Conservation (phyloP, 2,113 vertebrate genomes). For the Elachura formosa region DNA sequence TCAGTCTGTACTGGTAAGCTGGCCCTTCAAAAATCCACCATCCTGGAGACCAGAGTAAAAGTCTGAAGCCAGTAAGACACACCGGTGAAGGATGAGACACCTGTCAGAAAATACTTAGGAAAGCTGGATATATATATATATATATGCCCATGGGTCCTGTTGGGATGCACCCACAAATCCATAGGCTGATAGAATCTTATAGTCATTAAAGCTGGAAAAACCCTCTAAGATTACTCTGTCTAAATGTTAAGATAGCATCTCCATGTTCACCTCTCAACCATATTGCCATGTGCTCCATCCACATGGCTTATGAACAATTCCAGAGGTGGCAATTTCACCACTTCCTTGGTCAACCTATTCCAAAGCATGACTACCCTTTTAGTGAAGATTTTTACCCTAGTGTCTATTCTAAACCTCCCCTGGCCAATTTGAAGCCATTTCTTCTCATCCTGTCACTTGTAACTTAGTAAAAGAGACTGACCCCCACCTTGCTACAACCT, state of each 20-base stretch:
- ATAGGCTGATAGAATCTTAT: background rate
- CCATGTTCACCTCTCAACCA: background rate
- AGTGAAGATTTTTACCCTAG: background rate
- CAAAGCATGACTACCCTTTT: background rate
- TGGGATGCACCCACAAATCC: background rate
- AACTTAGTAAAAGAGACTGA: background rate
- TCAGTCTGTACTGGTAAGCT: background rate
- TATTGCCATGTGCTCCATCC: background rate
- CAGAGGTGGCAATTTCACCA: background rate
- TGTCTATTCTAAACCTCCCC: background rate
- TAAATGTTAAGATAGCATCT: background rate
- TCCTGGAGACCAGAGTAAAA: background rate
- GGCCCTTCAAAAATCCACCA: background rate
- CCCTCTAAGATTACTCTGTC: background rate
- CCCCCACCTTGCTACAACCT: background rate
- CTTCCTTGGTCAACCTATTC: background rate
- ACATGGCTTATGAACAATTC: background rate
- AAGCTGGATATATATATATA: background rate
- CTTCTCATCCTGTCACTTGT: background rate
- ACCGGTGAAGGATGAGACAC: background rate
- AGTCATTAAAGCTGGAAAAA: background rate
- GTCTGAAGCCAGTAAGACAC: background rate
- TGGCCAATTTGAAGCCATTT: background rate
- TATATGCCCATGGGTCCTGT: fast-evolving
- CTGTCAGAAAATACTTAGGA: background rate